phyloP scores from a whole-genome alignment of 2,797 vertebrate species.

The Lophius americanus region DNA sequence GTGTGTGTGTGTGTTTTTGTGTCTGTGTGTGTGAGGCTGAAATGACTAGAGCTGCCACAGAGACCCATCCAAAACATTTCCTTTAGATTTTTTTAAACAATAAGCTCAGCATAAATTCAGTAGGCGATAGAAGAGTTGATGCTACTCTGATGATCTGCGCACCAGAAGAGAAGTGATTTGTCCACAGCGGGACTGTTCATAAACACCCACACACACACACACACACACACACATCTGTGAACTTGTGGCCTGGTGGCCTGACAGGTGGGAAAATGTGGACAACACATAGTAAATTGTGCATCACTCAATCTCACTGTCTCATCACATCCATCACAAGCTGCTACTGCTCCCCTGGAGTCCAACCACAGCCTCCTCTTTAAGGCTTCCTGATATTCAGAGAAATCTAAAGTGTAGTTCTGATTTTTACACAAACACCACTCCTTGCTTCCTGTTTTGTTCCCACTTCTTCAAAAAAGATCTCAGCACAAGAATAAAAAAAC shows the following conservation, averaged over 20 bases:
- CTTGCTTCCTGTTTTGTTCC: background rate
- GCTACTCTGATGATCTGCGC: background rate
- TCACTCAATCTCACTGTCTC: constrained; percentile 61
- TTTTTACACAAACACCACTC: background rate
- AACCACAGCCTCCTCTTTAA: constrained; percentile 4
- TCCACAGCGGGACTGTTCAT: background rate
- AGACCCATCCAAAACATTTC: constrained; percentile 61
- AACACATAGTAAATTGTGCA: constrained; percentile 38
- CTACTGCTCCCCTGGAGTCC: constrained; percentile 14
- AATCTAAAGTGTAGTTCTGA: background rate
- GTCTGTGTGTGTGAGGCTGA: constrained; percentile 16
- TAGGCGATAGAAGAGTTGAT: background rate
- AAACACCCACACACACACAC: constrained; percentile 23
- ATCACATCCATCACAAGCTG: constrained; percentile 48
- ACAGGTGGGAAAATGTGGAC: constrained; percentile 63
- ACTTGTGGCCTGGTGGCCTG: constrained; percentile 48
- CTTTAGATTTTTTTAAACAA: constrained; percentile 11
- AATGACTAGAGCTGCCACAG: background rate
- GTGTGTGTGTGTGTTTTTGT: constrained; percentile 29
- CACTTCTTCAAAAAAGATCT: background rate
- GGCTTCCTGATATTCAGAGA: background rate
- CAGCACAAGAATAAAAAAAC: too few species aligned
- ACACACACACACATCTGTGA: constrained; percentile 34
- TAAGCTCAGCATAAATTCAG: background rate
- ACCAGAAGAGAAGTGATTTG: constrained; percentile 3